Conservation (phyloP, 1,140 invertebrate genomes). For the Heliconius nattereri region DNA sequence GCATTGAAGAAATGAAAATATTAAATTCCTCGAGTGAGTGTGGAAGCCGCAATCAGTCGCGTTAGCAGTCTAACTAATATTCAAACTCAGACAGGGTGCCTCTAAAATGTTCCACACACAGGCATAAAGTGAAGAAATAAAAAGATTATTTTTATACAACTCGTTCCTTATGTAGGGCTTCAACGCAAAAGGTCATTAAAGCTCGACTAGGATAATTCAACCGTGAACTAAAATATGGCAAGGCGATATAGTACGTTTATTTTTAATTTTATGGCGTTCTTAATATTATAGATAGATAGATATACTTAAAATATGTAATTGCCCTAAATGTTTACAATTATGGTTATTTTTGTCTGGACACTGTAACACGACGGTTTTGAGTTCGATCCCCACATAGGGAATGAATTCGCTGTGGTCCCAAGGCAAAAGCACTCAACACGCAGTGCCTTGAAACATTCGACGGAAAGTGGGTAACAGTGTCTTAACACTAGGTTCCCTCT, state of each 20-base stretch:
- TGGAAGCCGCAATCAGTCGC: no score
- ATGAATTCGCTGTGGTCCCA: no score
- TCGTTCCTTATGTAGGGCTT: slow-evolving; percentile 15
- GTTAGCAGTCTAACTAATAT: background rate
- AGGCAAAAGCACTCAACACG: no score
- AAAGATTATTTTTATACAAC: slow-evolving; percentile 15
- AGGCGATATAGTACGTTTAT: slow-evolving; percentile 13
- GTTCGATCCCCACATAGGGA: no score
- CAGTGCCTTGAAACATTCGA: no score
- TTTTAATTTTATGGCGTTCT: slow-evolving; percentile 5
- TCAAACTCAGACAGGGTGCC: background rate
- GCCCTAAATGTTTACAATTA: background rate
- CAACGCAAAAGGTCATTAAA: slow-evolving; percentile 29
- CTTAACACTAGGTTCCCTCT: no score
- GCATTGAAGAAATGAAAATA: no score
- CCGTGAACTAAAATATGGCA: slow-evolving; percentile 27
- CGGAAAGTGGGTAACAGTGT: no score
- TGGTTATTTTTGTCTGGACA: no score
- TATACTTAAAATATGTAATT: background rate
- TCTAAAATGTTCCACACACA: background rate
- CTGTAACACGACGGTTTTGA: no score
- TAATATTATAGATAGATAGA: background rate
- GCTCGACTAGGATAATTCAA: slow-evolving; percentile 17
- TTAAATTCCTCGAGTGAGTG: no score
- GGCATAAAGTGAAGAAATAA: slow-evolving; percentile 3